Evolutionary conservation across 2,113 vertebrate genomes (phyloP).

Genomic region (Laticauda laticaudata): DNA sequence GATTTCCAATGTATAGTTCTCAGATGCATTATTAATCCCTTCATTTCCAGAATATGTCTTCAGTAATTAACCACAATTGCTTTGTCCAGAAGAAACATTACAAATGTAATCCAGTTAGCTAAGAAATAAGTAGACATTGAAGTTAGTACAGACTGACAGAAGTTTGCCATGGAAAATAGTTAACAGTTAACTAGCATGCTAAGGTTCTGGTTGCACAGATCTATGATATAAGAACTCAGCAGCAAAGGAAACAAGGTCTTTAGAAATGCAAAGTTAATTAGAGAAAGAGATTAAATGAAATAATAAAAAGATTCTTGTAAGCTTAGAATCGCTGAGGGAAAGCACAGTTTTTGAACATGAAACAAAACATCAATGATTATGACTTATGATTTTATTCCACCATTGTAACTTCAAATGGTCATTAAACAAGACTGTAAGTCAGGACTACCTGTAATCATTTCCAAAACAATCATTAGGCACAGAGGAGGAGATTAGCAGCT

Average conservation of each 20-base stretch:
- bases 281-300: background rate
- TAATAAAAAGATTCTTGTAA: background rate
- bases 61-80: constrained; percentile 7
- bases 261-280: background rate
- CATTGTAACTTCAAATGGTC: background rate
- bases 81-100: constrained; percentile 33
- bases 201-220: background rate
- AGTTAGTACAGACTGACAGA: background rate
- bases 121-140: background rate
- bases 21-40: background rate
- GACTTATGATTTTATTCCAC: background rate
- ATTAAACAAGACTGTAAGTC: background rate
- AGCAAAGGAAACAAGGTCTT: background rate
- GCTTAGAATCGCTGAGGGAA: background rate
- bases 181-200: background rate
- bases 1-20: background rate
- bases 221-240: background rate
- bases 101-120: constrained; percentile 16
- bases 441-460: background rate
- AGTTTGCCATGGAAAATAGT: background rate
- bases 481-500: background rate
- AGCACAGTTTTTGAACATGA: background rate
- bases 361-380: background rate
- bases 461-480: background rate
- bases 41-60: constrained; percentile 32